These are phyloP conservation scores for Oncorhynchus clarkii DNA, from an alignment of 2,113 vertebrate species.

Conservation along the genomic window DNA sequence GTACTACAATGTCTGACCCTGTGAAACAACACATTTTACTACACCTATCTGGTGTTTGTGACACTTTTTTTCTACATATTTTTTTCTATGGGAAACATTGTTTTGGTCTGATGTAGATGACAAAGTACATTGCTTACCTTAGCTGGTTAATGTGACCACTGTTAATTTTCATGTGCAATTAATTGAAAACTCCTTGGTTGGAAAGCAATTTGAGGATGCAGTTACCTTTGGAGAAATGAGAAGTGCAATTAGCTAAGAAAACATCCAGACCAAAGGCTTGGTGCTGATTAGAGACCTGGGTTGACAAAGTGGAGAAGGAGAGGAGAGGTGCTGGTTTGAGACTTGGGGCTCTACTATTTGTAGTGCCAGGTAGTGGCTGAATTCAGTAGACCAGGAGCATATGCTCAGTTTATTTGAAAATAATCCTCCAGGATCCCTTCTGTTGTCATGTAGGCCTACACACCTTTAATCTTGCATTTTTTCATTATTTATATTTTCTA, in stretches of 20 bases:
- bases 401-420: constrained; percentile 13
- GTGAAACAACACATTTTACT: too few species aligned
- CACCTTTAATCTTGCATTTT: constrained; percentile 22
- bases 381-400: constrained; percentile 10
- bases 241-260: background rate
- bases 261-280: too few species aligned
- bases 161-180: too few species aligned
- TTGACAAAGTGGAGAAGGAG: background rate
- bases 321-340: background rate
- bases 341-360: background rate
- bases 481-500: constrained; percentile 44
- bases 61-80: too few species aligned
- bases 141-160: too few species aligned
- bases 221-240: too few species aligned
- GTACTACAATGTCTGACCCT: too few species aligned
- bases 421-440: constrained; percentile 7
- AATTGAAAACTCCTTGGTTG: background rate
- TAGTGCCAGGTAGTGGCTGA: background rate
- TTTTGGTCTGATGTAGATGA: too few species aligned
- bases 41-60: too few species aligned
- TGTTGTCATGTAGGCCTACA: constrained; percentile 25
- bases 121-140: too few species aligned
- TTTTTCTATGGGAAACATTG: too few species aligned
- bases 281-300: too few species aligned
- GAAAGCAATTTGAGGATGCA: background rate